Conservation (phyloP, 2,797 vertebrate species). For the Valencia hispanica region DNA sequence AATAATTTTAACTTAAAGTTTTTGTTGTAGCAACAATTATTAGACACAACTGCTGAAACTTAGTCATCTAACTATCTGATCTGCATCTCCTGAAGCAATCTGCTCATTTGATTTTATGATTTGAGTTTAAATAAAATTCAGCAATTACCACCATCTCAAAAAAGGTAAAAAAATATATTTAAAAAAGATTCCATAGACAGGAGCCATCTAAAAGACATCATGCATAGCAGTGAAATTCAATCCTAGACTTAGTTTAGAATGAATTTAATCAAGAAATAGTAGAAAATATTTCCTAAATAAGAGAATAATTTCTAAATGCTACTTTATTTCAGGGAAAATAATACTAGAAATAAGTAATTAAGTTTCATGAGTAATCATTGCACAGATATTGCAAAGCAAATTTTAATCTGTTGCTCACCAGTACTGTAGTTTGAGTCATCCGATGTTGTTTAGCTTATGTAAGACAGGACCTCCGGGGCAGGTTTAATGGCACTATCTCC, state of each 20-base stretch:
- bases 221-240: neutral
- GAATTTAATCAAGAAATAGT: too few species aligned
- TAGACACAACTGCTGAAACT: neutral
- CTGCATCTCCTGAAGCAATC: neutral
- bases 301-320: neutral
- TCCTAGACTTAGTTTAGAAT: too few species aligned
- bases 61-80: neutral
- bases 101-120: neutral
- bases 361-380: neutral
- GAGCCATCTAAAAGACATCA: neutral
- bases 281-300: neutral
- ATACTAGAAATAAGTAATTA: neutral
- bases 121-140: neutral
- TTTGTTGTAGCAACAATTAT: neutral
- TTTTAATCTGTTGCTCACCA: neutral
- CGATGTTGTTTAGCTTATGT: neutral
- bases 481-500: constrained; percentile 24
- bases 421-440: neutral
- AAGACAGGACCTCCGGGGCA: too few species aligned
- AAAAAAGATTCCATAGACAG: neutral
- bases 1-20: neutral
- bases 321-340: too few species aligned
- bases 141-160: neutral
- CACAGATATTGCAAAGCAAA: neutral
- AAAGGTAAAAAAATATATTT: neutral